Evolutionary conservation across 2,888 invertebrate genomes (phyloP).

Genomic region (Lepidochrysops patricia): DNA sequence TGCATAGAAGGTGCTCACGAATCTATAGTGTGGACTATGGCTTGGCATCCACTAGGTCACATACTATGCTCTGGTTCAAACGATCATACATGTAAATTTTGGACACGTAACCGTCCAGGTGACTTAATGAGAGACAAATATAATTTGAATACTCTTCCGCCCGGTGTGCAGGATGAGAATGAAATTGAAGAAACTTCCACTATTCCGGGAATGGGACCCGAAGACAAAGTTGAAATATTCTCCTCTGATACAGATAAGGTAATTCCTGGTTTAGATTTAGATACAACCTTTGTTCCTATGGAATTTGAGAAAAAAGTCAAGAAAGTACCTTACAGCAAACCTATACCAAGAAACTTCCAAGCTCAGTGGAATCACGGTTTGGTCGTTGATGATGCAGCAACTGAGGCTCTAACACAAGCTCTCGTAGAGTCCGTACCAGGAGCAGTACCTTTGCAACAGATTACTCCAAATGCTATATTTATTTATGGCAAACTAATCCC

Average conservation of each 20-base stretch:
- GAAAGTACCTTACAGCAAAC: conserved; percentile 95
- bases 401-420: conserved; percentile 81
- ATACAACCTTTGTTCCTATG: conserved; percentile 76
- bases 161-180: conserved; percentile 77
- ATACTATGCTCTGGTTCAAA: conserved; percentile 99
- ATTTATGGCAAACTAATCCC: conserved; percentile 88
- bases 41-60: conserved; percentile 99
- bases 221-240: conserved; percentile 89
- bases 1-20: conserved; percentile 99
- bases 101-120: conserved; percentile 98
- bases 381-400: conserved; percentile 65
- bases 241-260: conserved; percentile 75
- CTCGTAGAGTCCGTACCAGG: conserved; percentile 85
- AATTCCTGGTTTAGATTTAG: conserved; percentile 92
- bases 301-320: conserved; percentile 84
- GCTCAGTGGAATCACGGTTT: conserved; percentile 94
- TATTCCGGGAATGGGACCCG: conserved; percentile 98
- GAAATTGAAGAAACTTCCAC: conserved; percentile 83
- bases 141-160: conserved; percentile 92
- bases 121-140: conserved; percentile 99
- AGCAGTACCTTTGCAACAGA: conserved; percentile 83
- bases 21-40: conserved; percentile 98
- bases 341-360: conserved; percentile 96
- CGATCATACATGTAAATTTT: conserved; percentile 99
- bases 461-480: conserved; percentile 86